Evolutionary conservation across 2,113 vertebrate species (phyloP).

Genomic region (Rallus limicola): DNA sequence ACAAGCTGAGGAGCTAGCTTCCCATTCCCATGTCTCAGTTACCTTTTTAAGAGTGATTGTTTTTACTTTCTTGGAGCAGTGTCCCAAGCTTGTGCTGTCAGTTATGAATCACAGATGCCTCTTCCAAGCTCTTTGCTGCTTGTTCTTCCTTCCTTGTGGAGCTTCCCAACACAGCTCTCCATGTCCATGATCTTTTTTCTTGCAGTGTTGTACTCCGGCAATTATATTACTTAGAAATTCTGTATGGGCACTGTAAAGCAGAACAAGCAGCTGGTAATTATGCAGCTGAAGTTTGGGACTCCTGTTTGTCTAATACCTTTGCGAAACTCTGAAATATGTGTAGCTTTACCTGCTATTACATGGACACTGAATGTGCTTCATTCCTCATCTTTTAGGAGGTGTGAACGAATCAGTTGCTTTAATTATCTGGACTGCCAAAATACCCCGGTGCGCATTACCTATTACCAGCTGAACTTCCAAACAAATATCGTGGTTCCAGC

Average conservation of each 20-base stretch:
- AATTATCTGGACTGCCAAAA: conserved; percentile 87
- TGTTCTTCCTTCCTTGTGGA: background rate
- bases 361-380: background rate
- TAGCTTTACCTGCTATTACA: background rate
- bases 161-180: background rate
- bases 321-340: rapidly evolving
- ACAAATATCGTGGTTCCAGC: conserved; percentile 87
- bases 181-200: background rate
- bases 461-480: conserved; percentile 92
- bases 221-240: background rate
- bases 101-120: background rate
- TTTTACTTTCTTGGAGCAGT: background rate
- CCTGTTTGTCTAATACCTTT: background rate
- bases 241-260: background rate
- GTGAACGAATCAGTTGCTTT: conserved; percentile 85
- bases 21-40: background rate
- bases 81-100: background rate
- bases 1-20: background rate
- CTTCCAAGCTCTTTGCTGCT: background rate
- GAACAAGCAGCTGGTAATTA: background rate
- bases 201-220: background rate
- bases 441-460: conserved; percentile 84
- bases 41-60: background rate
- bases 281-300: background rate
- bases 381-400: conserved; percentile 78